phyloP scores from a whole-genome alignment of 2,888 invertebrate genomes.

The Tipula unca region DNA sequence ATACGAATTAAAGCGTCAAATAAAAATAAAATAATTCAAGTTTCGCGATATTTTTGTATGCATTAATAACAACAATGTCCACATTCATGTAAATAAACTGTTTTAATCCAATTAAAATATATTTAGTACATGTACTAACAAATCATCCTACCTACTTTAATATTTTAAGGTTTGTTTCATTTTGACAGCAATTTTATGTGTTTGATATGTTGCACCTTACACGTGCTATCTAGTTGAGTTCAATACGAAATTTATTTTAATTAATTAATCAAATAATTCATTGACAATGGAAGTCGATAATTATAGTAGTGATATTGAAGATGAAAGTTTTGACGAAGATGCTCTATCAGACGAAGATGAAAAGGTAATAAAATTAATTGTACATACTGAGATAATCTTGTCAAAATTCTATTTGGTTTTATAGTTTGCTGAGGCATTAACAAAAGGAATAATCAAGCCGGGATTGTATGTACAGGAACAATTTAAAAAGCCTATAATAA shows the following conservation, averaged over 20 bases:
- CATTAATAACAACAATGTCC: no score
- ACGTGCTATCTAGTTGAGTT: neutral
- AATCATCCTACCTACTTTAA: neutral
- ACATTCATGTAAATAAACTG: no score
- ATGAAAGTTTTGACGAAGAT: constrained; percentile 28
- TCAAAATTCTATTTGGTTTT: constrained; percentile 23
- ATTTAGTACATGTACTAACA: no score
- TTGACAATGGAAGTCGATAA: constrained; percentile 28
- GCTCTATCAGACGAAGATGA: constrained; percentile 38
- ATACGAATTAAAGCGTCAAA: no score
- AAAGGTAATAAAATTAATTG: constrained; percentile 24
- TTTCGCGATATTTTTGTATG: no score
- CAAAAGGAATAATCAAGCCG: constrained; percentile 74
- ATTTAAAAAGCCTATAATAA: constrained; percentile 50
- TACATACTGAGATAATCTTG: neutral
- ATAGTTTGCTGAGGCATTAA: constrained; percentile 85
- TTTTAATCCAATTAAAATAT: no score
- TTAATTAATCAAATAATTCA: neutral
- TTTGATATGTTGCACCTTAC: neutral
- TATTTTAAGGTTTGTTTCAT: neutral
- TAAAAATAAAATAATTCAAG: no score
- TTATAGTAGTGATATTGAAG: constrained; percentile 2
- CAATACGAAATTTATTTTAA: neutral
- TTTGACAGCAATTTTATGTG: neutral
- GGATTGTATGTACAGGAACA: constrained; percentile 67